Evolutionary conservation across 2,113 vertebrate genomes (phyloP), one percentile per base, ranked within the genome.

Genomic region (Dromiciops gliroides): DNA sequence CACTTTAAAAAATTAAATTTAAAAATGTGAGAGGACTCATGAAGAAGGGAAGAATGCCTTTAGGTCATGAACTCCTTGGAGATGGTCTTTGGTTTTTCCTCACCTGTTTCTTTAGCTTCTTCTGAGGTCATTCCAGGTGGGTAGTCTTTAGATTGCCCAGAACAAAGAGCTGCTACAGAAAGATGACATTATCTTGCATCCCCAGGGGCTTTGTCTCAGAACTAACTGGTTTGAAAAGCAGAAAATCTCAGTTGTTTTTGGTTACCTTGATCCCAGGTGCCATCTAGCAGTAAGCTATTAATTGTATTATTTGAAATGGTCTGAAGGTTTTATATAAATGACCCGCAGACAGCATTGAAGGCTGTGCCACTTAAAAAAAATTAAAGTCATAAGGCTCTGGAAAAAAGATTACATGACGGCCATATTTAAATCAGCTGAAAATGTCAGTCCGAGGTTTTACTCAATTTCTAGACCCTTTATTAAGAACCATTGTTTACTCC

Each of bases 41-140:
- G 12, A 67, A 4, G 60, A 67, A 67, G 31, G 31, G 5, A 44
- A 83, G 67, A 83, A 44, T 83, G 37, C 37, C 37, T 83, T 83
- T 22, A 83, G 11, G 37, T n/a, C 37, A n/a, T 83, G 37, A 83
- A 22, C 19, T 44, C n/a, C 37, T 83, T 83, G 37, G 88, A 49
- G 25, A 0, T 93, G 89, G 10, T 1, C 11, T 56, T 92, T 96
- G n/a, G 10, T 44, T 37, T 67, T 91, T 89, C 75, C 47, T 48
- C 89, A 16, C 28, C 25, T 0, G 2, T 2, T 93, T 7, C 25
- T 26, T 91, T 23, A 91, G 50, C 37, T 10, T 51, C 93, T 56
- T 93, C 89, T 50, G 90, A 92, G 93, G 95, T 95, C 89, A 67
- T 50, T 60, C 94, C 52, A 93, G 48, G 6, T 90, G n/a, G 90